Base-by-base conservation (phyloP, 1,140 invertebrate genomes). In the Aphaenogaster ashmeadi region DNA sequence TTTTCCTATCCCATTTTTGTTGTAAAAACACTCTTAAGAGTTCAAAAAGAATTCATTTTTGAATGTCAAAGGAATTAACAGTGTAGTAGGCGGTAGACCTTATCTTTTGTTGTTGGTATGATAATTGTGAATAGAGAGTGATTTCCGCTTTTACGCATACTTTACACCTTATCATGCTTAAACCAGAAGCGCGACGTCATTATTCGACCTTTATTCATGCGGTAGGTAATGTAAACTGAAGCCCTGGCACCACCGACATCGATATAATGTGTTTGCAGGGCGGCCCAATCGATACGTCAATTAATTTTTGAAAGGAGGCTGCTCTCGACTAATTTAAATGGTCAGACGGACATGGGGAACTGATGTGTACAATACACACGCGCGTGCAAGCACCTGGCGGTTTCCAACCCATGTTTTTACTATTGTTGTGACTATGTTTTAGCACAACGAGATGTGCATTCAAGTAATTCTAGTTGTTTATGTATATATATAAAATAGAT, bases 221-320 rank as follows among this genome's bases (percentile, higher is more conserved):
- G 52, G 18, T 66, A 38, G 27, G 21, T 62, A 71, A 52, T 74
- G 52, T 72, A 78, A 79, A 44, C 50, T 36, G 47, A 72, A 41
- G 44, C 72, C 86, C 41, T 44, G 44, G 44, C 41, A 71, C 72
- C 66, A 71, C 56, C 81, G 47, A 62, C 75, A 41, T 86, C 86
- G 64, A 15, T 83, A 74, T 69, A 58, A 83, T 58, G 79, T 83
- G 67, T 74, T 18, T 83, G 67, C 52, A 27, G 50, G 41, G 27
- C 77, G 33, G 21, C 11, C 80, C 86, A 88, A 93, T 94, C 93
- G 93, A 94, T 94, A 94, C 90, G 92, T 94, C 93, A 93, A 94
- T 94, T 94, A 94, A 94, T 94, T 94, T 88, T 93, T 77, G 90
- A 89, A 93, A 94, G 91, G 86, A 93, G 89, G 83, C 85, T 92